Base-by-base conservation (phyloP, 2,113 vertebrate genomes). In the Saguinus midas region DNA sequence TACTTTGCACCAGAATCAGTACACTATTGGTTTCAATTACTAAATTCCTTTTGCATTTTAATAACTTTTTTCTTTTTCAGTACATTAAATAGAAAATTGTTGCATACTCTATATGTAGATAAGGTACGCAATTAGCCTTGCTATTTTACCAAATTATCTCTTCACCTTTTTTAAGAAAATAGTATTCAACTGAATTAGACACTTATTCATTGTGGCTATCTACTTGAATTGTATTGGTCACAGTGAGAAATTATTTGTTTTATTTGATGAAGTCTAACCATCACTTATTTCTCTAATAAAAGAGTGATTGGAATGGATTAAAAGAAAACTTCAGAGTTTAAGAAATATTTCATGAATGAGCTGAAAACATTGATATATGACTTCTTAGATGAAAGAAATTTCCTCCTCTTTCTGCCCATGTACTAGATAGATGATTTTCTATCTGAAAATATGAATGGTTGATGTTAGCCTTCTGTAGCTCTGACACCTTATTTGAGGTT, bases 321-420 rank as follows among this genome's bases (percentile, higher is more conserved):
- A 98, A 98, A 94, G 96, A 98, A 98, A 98, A 94, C 45, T 90
- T 95, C 8, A 95, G 61, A 98, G 61, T 94, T 75, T 97, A 95
- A 98, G 95, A 98, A 98, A 98, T 98, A 97, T 98, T 98, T 98
- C 96, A 96, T n/a, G 17, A 89, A 52, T 97, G 48, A 98, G 90
- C 95, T 96, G 82, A 64, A 98, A 96, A 98, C 97, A 97, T 78
- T 98, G 98, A 98, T 27, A 12, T 96, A 98, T 20, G n/a, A 73
- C 91, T 97, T 82, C 70, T 90, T 73, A 96, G 83, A 97, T 58
- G 93, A 96, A 96, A 98, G 50, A 98, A 97, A 95, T 73, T 68
- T 94, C 72, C 68, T 96, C 35, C 95, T 98, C 92, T 97, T 7
- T 68, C 86, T 96, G 78, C 96, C 88, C 80, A 81, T 8, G 0